These are phyloP conservation scores for Xerus rutilus DNA, from an alignment of 2,797 vertebrate species.

Conservation along the genomic window DNA sequence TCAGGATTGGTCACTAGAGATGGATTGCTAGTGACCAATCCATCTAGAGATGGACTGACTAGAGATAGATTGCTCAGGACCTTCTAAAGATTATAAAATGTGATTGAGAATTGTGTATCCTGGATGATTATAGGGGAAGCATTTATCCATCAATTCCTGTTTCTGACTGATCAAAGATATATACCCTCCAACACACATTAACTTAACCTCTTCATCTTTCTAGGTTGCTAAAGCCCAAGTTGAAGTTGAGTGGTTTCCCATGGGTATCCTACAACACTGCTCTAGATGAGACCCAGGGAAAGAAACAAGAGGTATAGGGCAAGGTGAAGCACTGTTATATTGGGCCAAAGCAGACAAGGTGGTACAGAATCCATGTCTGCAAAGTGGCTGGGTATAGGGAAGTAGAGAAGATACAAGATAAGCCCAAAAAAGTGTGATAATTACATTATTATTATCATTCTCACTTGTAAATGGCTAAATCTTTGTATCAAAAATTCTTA, in stretches of 20 bases:
- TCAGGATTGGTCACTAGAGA: not conserved
- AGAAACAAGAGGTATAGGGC: not conserved
- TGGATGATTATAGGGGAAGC: not conserved
- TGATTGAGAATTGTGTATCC: not conserved
- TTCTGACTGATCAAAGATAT: not conserved
- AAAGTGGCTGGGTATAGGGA: not conserved
- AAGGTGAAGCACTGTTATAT: not conserved
- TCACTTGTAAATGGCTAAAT: not conserved
- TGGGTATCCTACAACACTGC: too few relatives aligned
- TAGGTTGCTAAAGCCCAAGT: not conserved
- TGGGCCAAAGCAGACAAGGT: not conserved
- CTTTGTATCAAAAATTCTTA: not conserved
- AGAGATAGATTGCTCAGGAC: not conserved
- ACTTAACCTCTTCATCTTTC: not conserved
- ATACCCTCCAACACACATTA: accelerated
- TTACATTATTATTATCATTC: not conserved
- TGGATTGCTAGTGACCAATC: too few relatives aligned
- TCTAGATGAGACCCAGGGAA: not conserved
- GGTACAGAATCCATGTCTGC: not conserved
- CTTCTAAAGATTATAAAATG: not conserved
- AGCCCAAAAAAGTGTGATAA: not conserved
- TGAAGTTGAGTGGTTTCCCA: not conserved
- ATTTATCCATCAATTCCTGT: not conserved
- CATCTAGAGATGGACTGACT: not conserved
- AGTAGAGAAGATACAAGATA: not conserved